phyloP scores from a whole-genome alignment of 1,140 invertebrate genomes.

The Trichonephila clavata region DNA sequence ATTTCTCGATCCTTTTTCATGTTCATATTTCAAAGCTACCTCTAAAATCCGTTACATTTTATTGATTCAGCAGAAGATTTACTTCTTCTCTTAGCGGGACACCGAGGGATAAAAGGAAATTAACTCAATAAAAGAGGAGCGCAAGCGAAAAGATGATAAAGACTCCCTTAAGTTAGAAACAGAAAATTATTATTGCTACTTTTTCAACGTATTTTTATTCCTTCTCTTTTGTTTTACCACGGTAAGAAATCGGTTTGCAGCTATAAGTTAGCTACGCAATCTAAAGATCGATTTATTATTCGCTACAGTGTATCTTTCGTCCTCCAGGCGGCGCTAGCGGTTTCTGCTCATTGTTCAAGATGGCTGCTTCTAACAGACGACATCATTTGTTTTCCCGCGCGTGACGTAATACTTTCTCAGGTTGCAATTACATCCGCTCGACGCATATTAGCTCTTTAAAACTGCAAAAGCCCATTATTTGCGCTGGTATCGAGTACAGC shows the following conservation, averaged over 20 bases:
- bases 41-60: neutral
- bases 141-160: neutral
- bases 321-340: conserved; percentile 40
- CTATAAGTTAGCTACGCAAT: neutral
- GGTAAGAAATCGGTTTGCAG: neutral
- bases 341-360: conserved; percentile 26
- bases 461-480: conserved; percentile 68
- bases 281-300: neutral
- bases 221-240: neutral
- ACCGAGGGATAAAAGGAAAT: neutral
- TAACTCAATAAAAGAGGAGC: neutral
- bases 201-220: conserved; percentile 7
- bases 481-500: conserved; percentile 33
- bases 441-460: conserved; percentile 66
- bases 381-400: conserved; percentile 44
- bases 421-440: conserved; percentile 55
- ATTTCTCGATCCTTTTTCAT: conserved; percentile 20
- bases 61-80: neutral
- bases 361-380: conserved; percentile 25
- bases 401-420: conserved; percentile 50
- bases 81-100: neutral
- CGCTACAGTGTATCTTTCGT: conserved; percentile 1
- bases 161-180: neutral
- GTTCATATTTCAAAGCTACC: conserved; percentile 6
- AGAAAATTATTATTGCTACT: conserved; percentile 17